These are phyloP conservation scores for Hyperoplus lanceolatus DNA, from an alignment of 2,797 vertebrate species.

Conservation along the genomic window DNA sequence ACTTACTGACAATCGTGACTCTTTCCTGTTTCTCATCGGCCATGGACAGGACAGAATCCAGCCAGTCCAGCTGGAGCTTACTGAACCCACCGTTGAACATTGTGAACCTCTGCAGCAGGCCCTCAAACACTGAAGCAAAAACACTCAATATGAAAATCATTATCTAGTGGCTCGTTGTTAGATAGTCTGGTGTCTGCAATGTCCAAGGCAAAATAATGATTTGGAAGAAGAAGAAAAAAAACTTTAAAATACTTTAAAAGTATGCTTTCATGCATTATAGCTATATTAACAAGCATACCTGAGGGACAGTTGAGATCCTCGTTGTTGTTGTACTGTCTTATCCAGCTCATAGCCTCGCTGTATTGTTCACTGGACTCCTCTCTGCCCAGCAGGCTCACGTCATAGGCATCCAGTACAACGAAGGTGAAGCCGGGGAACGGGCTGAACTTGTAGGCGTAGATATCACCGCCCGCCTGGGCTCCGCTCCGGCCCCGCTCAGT, in stretches of 20 bases:
- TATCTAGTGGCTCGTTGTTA: neutral
- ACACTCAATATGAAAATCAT: neutral
- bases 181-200: neutral
- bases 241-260: no score
- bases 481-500: constrained; percentile 1
- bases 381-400: constrained; percentile 90
- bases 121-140: constrained; percentile 55
- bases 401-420: constrained; percentile 91
- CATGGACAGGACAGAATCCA: constrained; percentile 86
- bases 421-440: constrained; percentile 87
- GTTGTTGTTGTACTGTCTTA: constrained; percentile 89
- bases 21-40: constrained; percentile 90
- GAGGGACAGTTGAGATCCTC: constrained; percentile 89
- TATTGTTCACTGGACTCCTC: constrained; percentile 83
- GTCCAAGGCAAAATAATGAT: neutral
- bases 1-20: constrained; percentile 92
- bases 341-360: constrained; percentile 78
- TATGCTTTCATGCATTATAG: no score
- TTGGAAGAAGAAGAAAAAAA: no score
- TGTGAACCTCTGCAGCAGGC: constrained; percentile 85
- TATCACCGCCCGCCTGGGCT: constrained; percentile 1
- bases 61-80: constrained; percentile 91
- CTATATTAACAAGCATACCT: constrained; percentile 75
- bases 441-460: constrained; percentile 91
- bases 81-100: constrained; percentile 96